Percentiles rank a stretch among this genome's conserved stretches.
These are phyloP conservation scores for Taenaris catops DNA, from an alignment of 2,888 invertebrate species.

Conservation along the genomic window DNA sequence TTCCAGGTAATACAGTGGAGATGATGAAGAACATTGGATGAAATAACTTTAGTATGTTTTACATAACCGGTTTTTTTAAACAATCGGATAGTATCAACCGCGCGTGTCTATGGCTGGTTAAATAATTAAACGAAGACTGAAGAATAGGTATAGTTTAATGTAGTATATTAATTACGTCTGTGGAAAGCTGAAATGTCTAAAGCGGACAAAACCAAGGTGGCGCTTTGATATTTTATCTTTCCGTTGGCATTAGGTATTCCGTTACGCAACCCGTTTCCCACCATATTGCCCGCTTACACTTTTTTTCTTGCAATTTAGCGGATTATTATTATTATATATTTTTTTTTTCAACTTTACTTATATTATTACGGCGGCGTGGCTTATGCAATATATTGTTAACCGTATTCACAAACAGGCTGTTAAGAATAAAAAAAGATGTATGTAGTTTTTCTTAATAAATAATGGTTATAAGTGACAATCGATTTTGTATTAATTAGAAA, in stretches of 20 bases:
- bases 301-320: background rate
- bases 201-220: conserved; percentile 21
- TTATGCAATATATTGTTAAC: background rate
- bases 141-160: conserved; percentile 73
- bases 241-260: conserved; percentile 19
- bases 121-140: conserved; percentile 77
- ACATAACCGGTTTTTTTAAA: no score
- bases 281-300: conserved; percentile 7
- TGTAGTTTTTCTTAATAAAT: no score
- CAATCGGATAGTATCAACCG: no score
- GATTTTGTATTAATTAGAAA: no score
- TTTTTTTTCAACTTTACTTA: background rate
- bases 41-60: no score
- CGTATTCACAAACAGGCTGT: no score
- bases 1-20: no score
- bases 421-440: no score
- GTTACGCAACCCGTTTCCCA: conserved; percentile 13
- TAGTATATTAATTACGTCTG: conserved; percentile 58
- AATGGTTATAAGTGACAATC: no score
- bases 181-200: conserved; percentile 27
- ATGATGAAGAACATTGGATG: no score
- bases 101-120: conserved; percentile 59
- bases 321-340: background rate
- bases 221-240: conserved; percentile 21
- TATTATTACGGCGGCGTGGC: background rate